A percentile compares a stretch with the other conserved stretches of the same genome.
These are phyloP conservation scores for Amphiprion percula DNA, from an alignment of 2,113 vertebrate genomes.

Conservation along the genomic window DNA sequence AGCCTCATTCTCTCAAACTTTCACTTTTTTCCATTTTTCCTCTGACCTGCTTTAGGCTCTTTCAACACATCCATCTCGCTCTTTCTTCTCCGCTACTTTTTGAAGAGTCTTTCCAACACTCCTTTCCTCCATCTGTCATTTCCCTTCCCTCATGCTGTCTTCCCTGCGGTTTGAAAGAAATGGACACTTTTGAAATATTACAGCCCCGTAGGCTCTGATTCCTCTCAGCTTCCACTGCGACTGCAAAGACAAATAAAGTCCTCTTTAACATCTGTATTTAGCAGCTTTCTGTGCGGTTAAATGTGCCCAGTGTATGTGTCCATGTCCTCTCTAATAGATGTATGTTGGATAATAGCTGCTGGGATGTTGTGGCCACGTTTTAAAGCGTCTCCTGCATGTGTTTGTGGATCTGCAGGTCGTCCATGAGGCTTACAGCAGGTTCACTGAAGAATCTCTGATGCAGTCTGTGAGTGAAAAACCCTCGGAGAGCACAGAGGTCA, in stretches of 20 bases:
- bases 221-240: constrained; percentile 61
- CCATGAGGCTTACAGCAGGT: constrained; percentile 81
- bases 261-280: constrained; percentile 5
- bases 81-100: not conserved
- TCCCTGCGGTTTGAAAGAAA: not conserved
- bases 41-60: not conserved
- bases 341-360: constrained; percentile 12
- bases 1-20: not conserved
- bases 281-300: constrained; percentile 33
- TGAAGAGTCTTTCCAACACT: not conserved
- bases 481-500: constrained; percentile 79
- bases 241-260: constrained; percentile 7
- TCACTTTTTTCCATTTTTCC: not conserved
- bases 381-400: constrained; percentile 27
- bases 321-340: not conserved
- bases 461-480: constrained; percentile 78
- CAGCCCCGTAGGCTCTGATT: constrained; percentile 17
- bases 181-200: not conserved
- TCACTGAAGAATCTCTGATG: constrained; percentile 80
- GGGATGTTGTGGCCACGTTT: not conserved
- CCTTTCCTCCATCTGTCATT: not conserved
- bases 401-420: constrained; percentile 79
- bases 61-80: not conserved
- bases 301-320: constrained; percentile 28
- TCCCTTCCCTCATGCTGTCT: not conserved